These are phyloP conservation scores for Bryconaethiops microstoma DNA, from an alignment of 2,797 vertebrate species.

Conservation along the genomic window DNA sequence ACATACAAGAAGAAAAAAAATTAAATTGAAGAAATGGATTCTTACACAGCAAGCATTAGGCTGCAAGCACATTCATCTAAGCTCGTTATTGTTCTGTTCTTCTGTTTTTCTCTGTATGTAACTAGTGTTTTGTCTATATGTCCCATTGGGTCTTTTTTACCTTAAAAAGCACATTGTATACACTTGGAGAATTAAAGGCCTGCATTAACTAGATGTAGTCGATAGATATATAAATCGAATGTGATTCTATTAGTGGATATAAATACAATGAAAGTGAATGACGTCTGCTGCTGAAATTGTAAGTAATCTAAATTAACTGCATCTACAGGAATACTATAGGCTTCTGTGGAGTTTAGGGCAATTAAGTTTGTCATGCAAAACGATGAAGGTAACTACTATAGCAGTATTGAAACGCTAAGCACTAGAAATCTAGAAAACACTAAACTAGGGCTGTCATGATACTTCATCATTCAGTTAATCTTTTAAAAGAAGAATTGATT, in stretches of 20 bases:
- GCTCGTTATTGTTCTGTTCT: neutral
- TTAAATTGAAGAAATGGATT: neutral
- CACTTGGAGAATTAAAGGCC: neutral
- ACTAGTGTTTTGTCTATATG: neutral
- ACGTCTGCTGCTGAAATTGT: neutral
- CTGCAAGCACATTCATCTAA: neutral
- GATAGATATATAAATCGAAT: constrained; percentile 3
- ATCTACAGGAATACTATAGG: constrained; percentile 1
- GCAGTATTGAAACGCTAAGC: constrained; percentile 1
- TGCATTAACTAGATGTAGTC: neutral
- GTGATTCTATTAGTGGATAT: constrained; percentile 24
- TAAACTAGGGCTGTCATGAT: neutral
- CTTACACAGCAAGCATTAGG: neutral
- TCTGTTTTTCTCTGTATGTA: neutral
- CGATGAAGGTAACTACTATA: neutral
- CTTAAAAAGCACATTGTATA: neutral
- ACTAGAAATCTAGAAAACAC: neutral
- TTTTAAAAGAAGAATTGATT: too few species aligned
- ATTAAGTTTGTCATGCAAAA: neutral
- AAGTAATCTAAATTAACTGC: neutral
- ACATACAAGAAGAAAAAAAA: neutral
- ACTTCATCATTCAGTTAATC: too few species aligned
- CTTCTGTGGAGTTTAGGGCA: neutral
- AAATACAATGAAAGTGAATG: neutral
- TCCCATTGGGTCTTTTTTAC: neutral